Conservation (phyloP, 2,113 vertebrate species). For the Lagopus muta region DNA sequence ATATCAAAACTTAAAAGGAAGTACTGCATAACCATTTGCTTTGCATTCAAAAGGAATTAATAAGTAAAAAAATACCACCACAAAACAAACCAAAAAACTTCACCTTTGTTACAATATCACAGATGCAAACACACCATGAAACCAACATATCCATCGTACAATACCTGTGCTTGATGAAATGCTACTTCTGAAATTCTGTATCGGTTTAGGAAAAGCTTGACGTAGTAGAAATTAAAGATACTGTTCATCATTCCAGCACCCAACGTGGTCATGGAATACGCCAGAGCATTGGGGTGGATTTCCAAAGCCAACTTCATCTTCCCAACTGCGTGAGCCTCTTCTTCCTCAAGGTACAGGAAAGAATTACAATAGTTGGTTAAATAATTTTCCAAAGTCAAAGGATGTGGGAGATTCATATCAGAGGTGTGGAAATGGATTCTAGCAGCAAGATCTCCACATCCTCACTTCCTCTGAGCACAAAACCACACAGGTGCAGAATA, state of each 20-base stretch:
- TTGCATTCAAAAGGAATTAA: not conserved
- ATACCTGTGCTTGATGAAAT: slow-evolving; percentile 89
- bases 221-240: slow-evolving; percentile 92
- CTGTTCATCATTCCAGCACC: slow-evolving; percentile 90
- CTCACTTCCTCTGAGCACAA: not conserved
- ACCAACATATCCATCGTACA: not conserved
- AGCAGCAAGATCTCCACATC: not conserved
- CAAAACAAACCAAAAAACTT: not conserved
- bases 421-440: not conserved
- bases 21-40: not conserved
- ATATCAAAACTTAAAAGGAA: not conserved
- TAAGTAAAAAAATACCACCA: not conserved
- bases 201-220: slow-evolving; percentile 89
- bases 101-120: not conserved
- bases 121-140: not conserved
- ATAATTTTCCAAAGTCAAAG: not conserved
- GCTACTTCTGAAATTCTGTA: slow-evolving; percentile 88
- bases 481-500: not conserved
- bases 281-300: slow-evolving; percentile 79
- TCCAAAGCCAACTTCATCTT: slow-evolving; percentile 68
- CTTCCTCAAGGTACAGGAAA: slow-evolving; percentile 38
- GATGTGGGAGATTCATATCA: not conserved
- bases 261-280: slow-evolving; percentile 89
- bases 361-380: not conserved
- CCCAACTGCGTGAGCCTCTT: slow-evolving; percentile 23